A percentile compares a stretch with the other conserved stretches of the same genome.
Conservation (phyloP, 2,797 vertebrate species). For the Halcyon badia region DNA sequence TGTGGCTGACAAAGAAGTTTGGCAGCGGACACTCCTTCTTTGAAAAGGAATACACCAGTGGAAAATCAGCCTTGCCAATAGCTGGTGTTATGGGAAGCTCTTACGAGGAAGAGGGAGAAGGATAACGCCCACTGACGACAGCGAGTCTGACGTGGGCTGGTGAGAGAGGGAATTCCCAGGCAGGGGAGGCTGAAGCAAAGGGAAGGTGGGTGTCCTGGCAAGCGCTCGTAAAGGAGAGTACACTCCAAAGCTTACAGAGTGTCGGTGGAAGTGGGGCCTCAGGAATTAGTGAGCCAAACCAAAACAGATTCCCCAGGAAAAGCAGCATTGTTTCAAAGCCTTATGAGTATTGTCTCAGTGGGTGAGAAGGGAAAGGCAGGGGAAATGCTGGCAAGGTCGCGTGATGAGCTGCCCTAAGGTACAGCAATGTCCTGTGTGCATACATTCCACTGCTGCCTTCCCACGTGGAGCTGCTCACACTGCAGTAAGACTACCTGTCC, state of each 20-base stretch:
- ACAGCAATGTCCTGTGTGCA: not conserved
- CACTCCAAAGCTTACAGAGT: not conserved
- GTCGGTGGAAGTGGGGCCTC: not conserved
- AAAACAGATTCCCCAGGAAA: not conserved
- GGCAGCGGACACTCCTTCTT: not conserved
- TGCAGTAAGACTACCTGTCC: not conserved
- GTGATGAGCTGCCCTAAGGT: not conserved
- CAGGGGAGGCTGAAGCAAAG: not conserved
- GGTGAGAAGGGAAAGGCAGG: not conserved
- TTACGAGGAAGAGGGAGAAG: not conserved
- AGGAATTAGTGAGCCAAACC: not conserved
- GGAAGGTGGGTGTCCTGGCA: not conserved
- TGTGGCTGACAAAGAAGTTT: not conserved
- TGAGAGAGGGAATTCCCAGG: constrained; percentile 25
- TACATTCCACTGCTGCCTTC: not conserved
- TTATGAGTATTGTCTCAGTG: not conserved
- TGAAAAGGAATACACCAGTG: not conserved
- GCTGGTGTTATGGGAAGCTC: not conserved
- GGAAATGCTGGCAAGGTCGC: not conserved
- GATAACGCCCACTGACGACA: not conserved
- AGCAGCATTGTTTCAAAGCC: not conserved
- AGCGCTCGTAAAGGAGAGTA: not conserved
- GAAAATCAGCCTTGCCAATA: not conserved
- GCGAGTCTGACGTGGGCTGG: not conserved
- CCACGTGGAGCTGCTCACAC: not conserved